These are phyloP conservation scores for Pachycephus smyrnensis DNA, from an alignment of 2,888 invertebrate genomes.

Conservation along the genomic window DNA sequence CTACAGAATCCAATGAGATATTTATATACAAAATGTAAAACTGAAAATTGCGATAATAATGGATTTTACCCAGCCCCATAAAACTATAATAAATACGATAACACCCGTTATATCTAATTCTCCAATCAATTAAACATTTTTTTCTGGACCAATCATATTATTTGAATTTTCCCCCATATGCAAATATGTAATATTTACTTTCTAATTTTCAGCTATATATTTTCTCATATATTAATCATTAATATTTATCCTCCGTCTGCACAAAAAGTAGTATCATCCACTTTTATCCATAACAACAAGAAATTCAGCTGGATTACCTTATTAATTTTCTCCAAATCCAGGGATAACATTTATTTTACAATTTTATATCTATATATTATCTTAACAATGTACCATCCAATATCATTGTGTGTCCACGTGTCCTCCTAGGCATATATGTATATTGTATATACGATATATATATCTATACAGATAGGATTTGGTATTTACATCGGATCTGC, in stretches of 20 bases:
- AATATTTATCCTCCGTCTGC: too few relatives aligned
- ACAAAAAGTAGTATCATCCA: too few relatives aligned
- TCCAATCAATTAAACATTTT: background rate
- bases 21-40: background rate
- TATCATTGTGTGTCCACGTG: conserved; percentile 26
- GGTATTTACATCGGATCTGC: conserved; percentile 40
- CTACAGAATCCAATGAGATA: background rate
- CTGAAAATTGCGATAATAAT: too few relatives aligned
- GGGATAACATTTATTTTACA: background rate
- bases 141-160: background rate
- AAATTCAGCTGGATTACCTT: too few relatives aligned
- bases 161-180: background rate
- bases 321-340: background rate
- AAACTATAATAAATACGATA: too few relatives aligned
- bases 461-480: conserved; percentile 24
- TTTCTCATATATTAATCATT: too few relatives aligned
- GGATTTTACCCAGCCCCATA: too few relatives aligned
- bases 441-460: background rate
- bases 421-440: conserved; percentile 12
- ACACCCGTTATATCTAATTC: background rate
- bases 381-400: background rate
- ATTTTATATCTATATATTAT: background rate
- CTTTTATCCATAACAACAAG: too few relatives aligned
- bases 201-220: too few relatives aligned
- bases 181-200: too few relatives aligned